Evolutionary conservation across 2,797 vertebrate species (phyloP).

Genomic region (Pantherophis alleghaniensis): DNA sequence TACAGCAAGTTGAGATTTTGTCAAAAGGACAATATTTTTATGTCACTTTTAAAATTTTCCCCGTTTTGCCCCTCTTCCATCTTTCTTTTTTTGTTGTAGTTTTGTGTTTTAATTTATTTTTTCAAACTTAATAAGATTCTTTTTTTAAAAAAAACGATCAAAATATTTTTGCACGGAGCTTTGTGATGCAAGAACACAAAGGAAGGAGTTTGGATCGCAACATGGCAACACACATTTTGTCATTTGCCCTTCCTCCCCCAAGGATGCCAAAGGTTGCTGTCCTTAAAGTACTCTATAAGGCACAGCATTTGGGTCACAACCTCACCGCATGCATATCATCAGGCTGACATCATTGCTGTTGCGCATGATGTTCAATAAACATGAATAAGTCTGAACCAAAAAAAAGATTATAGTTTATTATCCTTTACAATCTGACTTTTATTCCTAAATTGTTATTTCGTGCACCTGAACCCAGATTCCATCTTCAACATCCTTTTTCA

Average conservation of each 20-base stretch:
- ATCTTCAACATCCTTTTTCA: neutral
- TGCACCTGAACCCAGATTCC: neutral
- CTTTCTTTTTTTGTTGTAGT: neutral
- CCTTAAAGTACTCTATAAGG: neutral
- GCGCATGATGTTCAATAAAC: neutral
- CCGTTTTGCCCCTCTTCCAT: neutral
- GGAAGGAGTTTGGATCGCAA: neutral
- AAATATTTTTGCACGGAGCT: neutral
- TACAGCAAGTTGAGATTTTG: neutral
- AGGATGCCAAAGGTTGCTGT: neutral
- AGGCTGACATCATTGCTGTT: neutral
- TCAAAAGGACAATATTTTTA: neutral
- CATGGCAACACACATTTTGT: neutral
- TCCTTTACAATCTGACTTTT: neutral
- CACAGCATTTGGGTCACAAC: neutral
- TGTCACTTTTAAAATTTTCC: neutral
- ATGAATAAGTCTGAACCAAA: neutral
- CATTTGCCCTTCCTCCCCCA: neutral
- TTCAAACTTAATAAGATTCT: neutral
- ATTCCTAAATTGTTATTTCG: neutral
- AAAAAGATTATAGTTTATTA: neutral
- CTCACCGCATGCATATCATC: neutral
- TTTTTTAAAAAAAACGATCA: neutral
- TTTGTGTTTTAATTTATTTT: neutral
- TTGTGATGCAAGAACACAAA: neutral